Evolutionary conservation across 2,797 vertebrate species (phyloP).

Genomic region (Cephalopachus bancanus): DNA sequence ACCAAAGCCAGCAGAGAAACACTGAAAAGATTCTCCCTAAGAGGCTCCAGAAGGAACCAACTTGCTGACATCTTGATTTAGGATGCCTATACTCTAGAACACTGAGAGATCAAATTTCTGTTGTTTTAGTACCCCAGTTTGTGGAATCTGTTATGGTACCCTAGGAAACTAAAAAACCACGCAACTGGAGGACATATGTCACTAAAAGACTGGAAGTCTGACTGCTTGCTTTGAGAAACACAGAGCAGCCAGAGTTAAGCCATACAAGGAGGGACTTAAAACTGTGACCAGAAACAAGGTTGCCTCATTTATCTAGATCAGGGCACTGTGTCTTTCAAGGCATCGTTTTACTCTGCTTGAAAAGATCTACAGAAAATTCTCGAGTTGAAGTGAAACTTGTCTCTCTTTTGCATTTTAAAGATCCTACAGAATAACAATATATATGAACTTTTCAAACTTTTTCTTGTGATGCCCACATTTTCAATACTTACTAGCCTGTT

Average conservation of each 20-base stretch:
- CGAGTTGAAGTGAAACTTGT: conserved; percentile 9
- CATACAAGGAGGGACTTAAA: background rate
- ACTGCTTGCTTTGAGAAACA: background rate
- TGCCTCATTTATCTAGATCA: background rate
- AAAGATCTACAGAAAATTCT: background rate
- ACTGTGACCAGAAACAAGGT: background rate
- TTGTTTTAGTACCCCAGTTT: background rate
- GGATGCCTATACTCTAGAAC: background rate
- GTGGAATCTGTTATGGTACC: background rate
- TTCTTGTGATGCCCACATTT: conserved; percentile 13
- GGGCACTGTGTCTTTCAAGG: background rate
- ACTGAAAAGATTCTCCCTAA: conserved; percentile 7
- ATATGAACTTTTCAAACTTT: background rate
- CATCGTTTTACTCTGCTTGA: background rate
- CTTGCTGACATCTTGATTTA: background rate
- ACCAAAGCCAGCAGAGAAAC: background rate
- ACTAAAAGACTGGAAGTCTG: background rate
- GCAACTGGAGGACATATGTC: background rate
- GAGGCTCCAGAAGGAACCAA: background rate
- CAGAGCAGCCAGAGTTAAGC: background rate
- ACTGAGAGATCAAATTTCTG: background rate
- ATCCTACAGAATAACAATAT: background rate
- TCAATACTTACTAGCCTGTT: conserved; percentile 1
- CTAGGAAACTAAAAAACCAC: background rate
- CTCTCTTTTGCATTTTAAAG: background rate